Base-by-base conservation (phyloP, 2,797 vertebrate genomes). In the Bradypodion pumilum region DNA sequence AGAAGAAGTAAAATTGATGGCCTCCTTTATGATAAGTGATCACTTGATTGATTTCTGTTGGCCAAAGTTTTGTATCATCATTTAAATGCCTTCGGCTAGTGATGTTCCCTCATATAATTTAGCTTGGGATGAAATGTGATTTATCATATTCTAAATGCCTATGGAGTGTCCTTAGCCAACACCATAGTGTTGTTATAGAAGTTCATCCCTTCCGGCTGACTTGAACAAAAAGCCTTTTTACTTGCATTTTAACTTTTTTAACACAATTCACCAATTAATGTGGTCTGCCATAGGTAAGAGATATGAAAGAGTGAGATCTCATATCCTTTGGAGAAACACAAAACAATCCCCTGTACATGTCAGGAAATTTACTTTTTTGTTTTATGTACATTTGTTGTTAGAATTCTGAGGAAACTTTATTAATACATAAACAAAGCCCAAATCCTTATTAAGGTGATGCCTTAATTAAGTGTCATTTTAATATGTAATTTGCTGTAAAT, bases 11-110 rank as follows among this genome's bases (percentile, higher is more conserved):
- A 75, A 80, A 83, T 37, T 75, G 62, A 75, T 75, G 32, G 56
- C 37, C 56, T 75, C n/a, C 52, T 69, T 79, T 25, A 83, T 80
- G 49, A 65, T 19, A 80, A 75, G 63, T 52, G 81, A 87, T 80
- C 62, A 63, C 49, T 32, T 85, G 84, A 81, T 12, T 56, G 79
- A 81, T 75, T 68, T 80, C 76, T 75, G 25, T 80, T 49, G 60
- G 25, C 52, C 74, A 78, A 60, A 52, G 65, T 27, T 80, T 74
- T 68, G 73, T 70, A 42, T 80, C 37, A 74, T 83, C 21, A 68
- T 86, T 79, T 79, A 74, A 32, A 9, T 66, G 74, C 15, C 21
- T n/a, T 82, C 56, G 74, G 63, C 76, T 75, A 56, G 32, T 35
- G 44, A 52, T 74, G 42, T 7, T 62, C 27, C 52, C 60, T 32